These are phyloP conservation scores for Porites rus DNA, from an alignment of 92 coral and sea anemone species.

Conservation along the genomic window DNA sequence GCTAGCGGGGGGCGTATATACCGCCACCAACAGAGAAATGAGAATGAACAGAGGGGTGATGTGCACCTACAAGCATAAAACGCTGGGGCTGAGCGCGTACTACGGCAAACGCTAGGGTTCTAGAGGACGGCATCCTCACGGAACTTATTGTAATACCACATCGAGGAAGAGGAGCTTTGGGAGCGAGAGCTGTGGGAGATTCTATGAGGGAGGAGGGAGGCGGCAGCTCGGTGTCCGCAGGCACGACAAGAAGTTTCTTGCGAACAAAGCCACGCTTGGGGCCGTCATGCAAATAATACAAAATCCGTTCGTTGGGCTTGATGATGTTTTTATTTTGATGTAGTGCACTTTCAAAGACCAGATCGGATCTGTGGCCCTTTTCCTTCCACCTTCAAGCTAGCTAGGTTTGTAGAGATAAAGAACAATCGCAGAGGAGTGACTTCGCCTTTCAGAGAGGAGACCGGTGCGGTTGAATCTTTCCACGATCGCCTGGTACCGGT, in stretches of 20 bases:
- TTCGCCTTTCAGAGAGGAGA: not conserved
- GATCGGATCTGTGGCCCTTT: not conserved
- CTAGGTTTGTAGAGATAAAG: not conserved
- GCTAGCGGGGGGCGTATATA: conserved; percentile 14
- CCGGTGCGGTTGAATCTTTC: not conserved
- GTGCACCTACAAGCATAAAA: conserved; percentile 6
- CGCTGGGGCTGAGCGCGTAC: conserved; percentile 3
- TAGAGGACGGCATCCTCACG: conserved; percentile 11
- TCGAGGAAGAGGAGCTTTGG: not conserved
- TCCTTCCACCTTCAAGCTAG: not conserved
- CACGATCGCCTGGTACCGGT: not conserved
- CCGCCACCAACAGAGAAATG: conserved; percentile 38
- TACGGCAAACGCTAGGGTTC: not conserved
- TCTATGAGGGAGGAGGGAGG: not conserved
- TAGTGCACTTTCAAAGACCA: not conserved
- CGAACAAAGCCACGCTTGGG: not conserved
- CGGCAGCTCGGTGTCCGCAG: not conserved
- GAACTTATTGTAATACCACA: not conserved
- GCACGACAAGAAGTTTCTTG: not conserved
- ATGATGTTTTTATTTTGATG: not conserved
- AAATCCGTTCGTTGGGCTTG: not conserved
- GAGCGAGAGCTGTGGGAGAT: too few species aligned
- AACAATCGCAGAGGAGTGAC: not conserved
- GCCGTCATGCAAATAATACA: not conserved
- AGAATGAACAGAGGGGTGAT: conserved; percentile 9